Base-by-base conservation (phyloP, 2,113 vertebrate genomes). In the Amphiprion percula region DNA sequence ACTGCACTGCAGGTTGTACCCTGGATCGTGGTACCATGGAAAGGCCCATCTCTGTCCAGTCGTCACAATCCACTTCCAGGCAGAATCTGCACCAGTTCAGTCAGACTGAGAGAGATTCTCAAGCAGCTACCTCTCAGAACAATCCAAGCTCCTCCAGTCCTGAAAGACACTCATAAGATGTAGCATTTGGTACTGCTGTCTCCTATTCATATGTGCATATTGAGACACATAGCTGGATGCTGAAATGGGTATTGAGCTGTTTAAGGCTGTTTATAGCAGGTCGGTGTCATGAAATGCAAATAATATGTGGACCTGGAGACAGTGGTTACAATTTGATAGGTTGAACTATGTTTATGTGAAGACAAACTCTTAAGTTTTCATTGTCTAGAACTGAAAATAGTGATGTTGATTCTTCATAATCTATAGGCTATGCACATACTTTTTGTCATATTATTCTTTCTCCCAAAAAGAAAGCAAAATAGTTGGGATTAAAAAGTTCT, bases 171-270 rank as follows among this genome's bases (percentile, higher is more conserved):
- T 67, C 90, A 94, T 56, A 80, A 85, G 50, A 79, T 94, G 56
- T 90, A 52, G 17, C 10, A 33, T 1, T 33, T 33, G 30, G 30
- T 30, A 64, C 11, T 58, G 33, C 16, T 69, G 24, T 26, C 9
- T 64, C 4, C 16, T 90, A 74, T 79, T 46, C 54, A 93, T 16
- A 89, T 91, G 30, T 85, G n/a, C 70, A 86, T 83, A 82, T 33
- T 33, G 33, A 33, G 90, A 95, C 30, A 0, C 46, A 14, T 93
- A 95, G 72, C 79, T 97, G 63, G 94, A 96, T 89, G 93, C 93
- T 17, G 94, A 93, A 96, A 95, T 55, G 5, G 44, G 4, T 5
- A 30, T 33, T 7, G 53, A 15, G 44, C 1, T 50, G n/a, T 30
- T 17, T 19, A 30, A 41, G 8, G n/a, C 12, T 44, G n/a, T 53